Evolutionary conservation across 1,140 invertebrate species (phyloP).

Genomic region (Papilio dardanus): DNA sequence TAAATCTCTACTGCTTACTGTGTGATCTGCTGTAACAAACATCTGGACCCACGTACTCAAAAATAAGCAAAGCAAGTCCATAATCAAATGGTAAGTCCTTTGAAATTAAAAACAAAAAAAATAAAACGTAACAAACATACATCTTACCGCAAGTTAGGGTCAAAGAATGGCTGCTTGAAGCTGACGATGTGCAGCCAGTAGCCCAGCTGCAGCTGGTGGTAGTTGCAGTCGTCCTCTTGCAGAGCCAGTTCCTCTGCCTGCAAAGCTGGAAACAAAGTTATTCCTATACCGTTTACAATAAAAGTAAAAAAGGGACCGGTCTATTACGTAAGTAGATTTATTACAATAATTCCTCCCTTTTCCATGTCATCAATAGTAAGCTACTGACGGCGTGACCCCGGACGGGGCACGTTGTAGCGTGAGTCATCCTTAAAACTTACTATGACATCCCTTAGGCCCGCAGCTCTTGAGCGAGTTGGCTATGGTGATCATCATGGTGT

Average conservation of each 20-base stretch:
- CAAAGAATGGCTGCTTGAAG: conserved; percentile 60
- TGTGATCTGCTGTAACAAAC: too few species aligned
- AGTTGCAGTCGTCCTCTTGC: conserved; percentile 64
- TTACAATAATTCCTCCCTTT: too few species aligned
- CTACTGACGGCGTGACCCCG: too few species aligned
- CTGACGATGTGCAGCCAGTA: conserved; percentile 72
- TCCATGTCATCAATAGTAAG: too few species aligned
- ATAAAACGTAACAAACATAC: conserved; percentile 4
- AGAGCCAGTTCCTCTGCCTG: conserved; percentile 57
- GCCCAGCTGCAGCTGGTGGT: conserved; percentile 62
- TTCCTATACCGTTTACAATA: too few species aligned
- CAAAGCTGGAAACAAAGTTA: conserved; percentile 53
- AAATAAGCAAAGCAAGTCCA: too few species aligned
- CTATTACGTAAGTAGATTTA: too few species aligned
- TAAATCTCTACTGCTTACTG: too few species aligned
- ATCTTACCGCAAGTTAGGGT: conserved; percentile 59
- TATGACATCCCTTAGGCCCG: conserved; percentile 50
- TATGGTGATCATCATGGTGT: conserved; percentile 57
- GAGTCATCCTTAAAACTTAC: conserved; percentile 56
- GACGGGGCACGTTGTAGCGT: too few species aligned
- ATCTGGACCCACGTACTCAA: too few species aligned
- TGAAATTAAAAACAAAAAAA: not conserved
- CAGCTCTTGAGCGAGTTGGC: conserved; percentile 55
- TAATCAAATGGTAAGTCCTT: too few species aligned
- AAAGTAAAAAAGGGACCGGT: too few species aligned